Base-by-base conservation (phyloP, 2,888 invertebrate genomes). In the Coenonympha arcania region DNA sequence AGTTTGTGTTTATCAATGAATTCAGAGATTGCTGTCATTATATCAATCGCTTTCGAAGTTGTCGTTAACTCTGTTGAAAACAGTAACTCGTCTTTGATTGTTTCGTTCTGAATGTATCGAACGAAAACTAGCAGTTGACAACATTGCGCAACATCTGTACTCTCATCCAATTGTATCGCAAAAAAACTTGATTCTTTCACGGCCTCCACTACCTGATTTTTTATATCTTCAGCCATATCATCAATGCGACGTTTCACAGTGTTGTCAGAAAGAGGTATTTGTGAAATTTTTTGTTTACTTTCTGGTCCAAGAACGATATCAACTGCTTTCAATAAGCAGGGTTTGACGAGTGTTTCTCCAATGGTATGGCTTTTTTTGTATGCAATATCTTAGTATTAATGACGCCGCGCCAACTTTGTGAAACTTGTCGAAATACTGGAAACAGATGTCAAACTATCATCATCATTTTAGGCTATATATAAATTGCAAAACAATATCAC, bases 101-200 rank as follows among this genome's bases (percentile, higher is more conserved):
- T 56, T 50, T 54, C 56, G 11, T 59, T 48, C 22, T 58, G 47
- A 18, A 62, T 56, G 47, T 60, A 62, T 47, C 60, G 56, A 28
- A 60, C 48, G 45, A 58, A 64, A 42, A 62, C 58, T 33, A 62
- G 33, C 42, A 58, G 15, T 52, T 62, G 60, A 53, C 52, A 61
- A 42, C 63, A 64, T 48, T 59, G 50, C 24, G n/a, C 54, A 48
- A 59, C 47, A 52, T 62, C 59, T 13, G 60, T 62, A 33, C 55
- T 58, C 24, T 39, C 39, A 13, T 39, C 39, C n/a, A n/a, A 39
- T 6, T 39, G 22, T 24, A 39, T 13, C 24, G 39, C 39, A 39
- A 39, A 39, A 22, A 11, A 39, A 24, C 6, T 4, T 11, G 24
- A 24, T 4, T n/a, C 13, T 24, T 39, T 39, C 4, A 39, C 16